These are phyloP conservation scores for Tribolium freemani DNA, from an alignment of 2,888 invertebrate genomes.

Conservation along the genomic window DNA sequence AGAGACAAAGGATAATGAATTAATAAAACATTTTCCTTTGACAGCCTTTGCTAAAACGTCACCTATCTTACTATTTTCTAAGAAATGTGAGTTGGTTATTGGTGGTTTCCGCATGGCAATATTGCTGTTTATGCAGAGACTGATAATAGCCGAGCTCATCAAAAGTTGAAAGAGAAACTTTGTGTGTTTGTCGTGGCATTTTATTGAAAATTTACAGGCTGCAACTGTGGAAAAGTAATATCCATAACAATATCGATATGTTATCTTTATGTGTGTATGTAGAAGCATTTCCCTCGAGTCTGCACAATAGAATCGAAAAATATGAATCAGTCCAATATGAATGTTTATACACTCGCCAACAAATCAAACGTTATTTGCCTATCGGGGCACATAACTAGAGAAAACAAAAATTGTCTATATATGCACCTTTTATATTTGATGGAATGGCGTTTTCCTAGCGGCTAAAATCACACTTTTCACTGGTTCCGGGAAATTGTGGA, in stretches of 20 bases:
- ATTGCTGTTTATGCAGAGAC: no score
- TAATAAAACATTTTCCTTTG: no score
- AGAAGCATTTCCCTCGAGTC: conserved; percentile 50
- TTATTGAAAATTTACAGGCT: conserved; percentile 58
- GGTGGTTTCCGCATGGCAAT: no score
- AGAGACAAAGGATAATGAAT: no score
- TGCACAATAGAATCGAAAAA: conserved; percentile 51
- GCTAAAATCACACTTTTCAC: no score
- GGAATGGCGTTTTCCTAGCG: neutral
- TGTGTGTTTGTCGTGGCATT: conserved; percentile 41
- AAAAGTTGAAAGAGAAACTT: neutral
- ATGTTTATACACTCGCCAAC: conserved; percentile 52
- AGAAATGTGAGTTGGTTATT: no score
- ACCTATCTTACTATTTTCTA: no score
- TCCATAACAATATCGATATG: conserved; percentile 63
- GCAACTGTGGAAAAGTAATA: conserved; percentile 61
- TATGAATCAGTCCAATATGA: conserved; percentile 49
- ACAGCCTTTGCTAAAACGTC: no score
- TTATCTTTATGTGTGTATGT: conserved; percentile 59
- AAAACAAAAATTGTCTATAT: conserved; percentile 34
- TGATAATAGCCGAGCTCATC: neutral
- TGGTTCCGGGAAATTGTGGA: neutral
- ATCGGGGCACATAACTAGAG: conserved; percentile 44
- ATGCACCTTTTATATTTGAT: conserved; percentile 23
- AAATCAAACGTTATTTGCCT: conserved; percentile 55